A percentile compares a stretch with the other conserved stretches of the same genome.
These are phyloP conservation scores for Reticulitermes lucifugus DNA, from an alignment of 2,888 invertebrate genomes.

Conservation along the genomic window DNA sequence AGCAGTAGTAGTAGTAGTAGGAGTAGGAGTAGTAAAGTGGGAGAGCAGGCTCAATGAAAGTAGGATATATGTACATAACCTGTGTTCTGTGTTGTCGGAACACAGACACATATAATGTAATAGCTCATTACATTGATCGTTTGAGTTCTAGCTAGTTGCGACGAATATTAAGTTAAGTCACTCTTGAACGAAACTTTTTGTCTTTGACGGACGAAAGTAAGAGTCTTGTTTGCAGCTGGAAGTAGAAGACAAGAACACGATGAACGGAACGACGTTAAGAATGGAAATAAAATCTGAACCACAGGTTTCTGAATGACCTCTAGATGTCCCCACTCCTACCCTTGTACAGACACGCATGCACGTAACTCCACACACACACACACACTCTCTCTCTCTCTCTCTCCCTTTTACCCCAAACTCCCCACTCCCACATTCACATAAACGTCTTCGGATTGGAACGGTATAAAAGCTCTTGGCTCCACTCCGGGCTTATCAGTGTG, in stretches of 20 bases:
- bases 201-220: too few relatives aligned
- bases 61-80: too few relatives aligned
- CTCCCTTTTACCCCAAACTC: not conserved
- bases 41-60: too few relatives aligned
- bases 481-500: not conserved
- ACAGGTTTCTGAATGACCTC: not conserved
- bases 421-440: not conserved
- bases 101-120: too few relatives aligned
- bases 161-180: not conserved
- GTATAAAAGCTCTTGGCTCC: conserved; percentile 14
- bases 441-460: not conserved
- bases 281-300: not conserved
- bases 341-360: not conserved
- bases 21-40: too few relatives aligned
- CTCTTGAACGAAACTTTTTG: not conserved
- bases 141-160: too few relatives aligned
- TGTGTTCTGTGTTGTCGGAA: too few relatives aligned
- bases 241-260: not conserved
- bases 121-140: too few relatives aligned
- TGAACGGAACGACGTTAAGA: not conserved
- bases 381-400: not conserved
- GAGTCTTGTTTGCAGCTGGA: not conserved
- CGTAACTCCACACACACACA: too few relatives aligned
- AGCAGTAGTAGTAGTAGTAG: too few relatives aligned
- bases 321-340: not conserved